A percentile compares a stretch with the other conserved stretches of the same genome.
Conservation (phyloP, 2,888 invertebrate species). For the Rotaria socialis region DNA sequence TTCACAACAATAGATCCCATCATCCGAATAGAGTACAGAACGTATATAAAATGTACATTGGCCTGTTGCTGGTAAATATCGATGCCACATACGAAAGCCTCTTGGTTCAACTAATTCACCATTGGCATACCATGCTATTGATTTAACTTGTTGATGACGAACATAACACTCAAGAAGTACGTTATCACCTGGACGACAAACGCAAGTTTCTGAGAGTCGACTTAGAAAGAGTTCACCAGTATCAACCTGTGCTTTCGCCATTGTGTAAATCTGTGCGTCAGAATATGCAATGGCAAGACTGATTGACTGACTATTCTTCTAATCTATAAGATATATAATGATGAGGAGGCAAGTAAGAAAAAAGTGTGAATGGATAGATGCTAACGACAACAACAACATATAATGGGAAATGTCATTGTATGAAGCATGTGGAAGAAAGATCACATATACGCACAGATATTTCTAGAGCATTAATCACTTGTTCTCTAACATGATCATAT, state of each 20-base stretch:
- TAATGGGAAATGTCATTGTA: background rate
- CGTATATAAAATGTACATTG: conserved; percentile 30
- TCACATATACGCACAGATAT: background rate
- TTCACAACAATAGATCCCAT: conserved; percentile 5
- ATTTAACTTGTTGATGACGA: background rate
- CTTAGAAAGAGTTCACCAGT: conserved; percentile 33
- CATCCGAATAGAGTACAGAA: conserved; percentile 21
- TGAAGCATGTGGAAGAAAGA: background rate
- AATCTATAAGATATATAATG: background rate
- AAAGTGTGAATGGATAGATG: background rate
- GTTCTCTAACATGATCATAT: background rate
- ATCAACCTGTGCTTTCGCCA: background rate
- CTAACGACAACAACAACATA: conserved; percentile 5
- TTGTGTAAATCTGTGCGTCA: background rate
- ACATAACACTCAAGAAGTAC: conserved; percentile 30
- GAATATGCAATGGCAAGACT: background rate
- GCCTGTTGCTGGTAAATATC: background rate
- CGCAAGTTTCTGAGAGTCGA: background rate
- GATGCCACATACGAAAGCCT: conserved; percentile 22
- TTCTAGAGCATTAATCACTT: conserved; percentile 1
- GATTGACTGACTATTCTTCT: background rate
- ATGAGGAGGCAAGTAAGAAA: background rate
- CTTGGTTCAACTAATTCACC: background rate
- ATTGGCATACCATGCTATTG: background rate
- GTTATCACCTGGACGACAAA: conserved; percentile 25